Evolutionary conservation across 2,888 invertebrate genomes (phyloP).

Genomic region (Congeria kusceri): DNA sequence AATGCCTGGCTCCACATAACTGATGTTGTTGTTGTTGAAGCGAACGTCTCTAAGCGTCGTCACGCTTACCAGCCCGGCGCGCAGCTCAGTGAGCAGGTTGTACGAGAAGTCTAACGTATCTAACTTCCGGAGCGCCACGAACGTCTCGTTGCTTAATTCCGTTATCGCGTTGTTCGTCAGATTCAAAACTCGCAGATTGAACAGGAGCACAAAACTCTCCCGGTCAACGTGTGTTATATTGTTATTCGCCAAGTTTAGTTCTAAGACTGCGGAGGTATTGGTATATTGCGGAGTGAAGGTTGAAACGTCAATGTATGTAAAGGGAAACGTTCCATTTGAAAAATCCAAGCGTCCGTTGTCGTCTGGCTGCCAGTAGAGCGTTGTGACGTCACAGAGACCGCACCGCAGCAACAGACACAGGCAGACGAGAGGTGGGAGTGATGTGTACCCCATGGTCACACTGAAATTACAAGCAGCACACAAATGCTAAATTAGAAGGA

Average conservation of each 20-base stretch:
- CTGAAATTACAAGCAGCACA: no score
- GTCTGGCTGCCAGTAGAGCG: not conserved
- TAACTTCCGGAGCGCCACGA: constrained; percentile 40
- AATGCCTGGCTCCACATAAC: constrained; percentile 54
- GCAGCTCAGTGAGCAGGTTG: constrained; percentile 33
- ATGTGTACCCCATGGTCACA: no score
- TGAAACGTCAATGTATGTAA: not conserved
- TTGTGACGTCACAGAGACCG: not conserved
- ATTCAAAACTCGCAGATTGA: constrained; percentile 23
- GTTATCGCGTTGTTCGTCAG: constrained; percentile 45
- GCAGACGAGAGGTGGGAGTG: no score
- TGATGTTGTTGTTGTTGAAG: constrained; percentile 58
- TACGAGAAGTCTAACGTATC: constrained; percentile 29
- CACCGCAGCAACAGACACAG: not conserved
- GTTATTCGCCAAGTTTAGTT: constrained; percentile 20
- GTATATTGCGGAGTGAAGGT: not conserved
- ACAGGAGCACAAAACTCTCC: constrained; percentile 34
- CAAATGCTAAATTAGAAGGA: no score
- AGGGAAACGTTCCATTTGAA: not conserved
- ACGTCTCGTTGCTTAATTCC: constrained; percentile 37
- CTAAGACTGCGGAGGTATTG: not conserved
- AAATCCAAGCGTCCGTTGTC: not conserved
- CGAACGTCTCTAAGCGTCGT: constrained; percentile 32
- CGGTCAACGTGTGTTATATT: constrained; percentile 16
- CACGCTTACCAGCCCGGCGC: constrained; percentile 29